Conservation (phyloP, 2,797 vertebrate species). For the Tangara arthus region DNA sequence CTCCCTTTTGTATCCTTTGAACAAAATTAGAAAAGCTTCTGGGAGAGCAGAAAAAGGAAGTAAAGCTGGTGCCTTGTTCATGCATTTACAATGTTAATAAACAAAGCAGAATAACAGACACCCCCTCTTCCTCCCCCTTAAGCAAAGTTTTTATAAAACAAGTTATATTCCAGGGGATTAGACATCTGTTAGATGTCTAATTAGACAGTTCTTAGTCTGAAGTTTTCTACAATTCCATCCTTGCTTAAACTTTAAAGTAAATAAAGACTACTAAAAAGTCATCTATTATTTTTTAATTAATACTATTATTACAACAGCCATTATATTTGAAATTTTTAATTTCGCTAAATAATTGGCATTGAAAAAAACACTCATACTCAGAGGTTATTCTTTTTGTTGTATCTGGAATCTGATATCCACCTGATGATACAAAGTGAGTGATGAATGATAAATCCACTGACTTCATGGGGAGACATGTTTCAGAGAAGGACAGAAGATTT, state of each 20-base stretch:
- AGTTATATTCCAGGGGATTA: background rate
- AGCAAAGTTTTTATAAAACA: background rate
- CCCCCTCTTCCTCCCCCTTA: rapidly evolving
- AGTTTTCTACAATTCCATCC: background rate
- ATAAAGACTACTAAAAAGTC: background rate
- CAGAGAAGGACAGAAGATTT: background rate
- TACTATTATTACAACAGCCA: background rate
- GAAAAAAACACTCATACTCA: background rate
- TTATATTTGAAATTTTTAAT: background rate
- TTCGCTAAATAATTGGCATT: background rate
- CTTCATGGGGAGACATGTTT: background rate
- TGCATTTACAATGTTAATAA: background rate
- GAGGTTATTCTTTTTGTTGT: background rate
- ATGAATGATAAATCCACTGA: background rate
- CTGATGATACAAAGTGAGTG: background rate
- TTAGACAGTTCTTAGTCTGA: background rate
- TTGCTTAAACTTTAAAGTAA: background rate
- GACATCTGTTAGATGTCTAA: background rate
- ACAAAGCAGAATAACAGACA: background rate
- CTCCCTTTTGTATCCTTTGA: background rate
- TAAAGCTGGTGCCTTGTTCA: background rate
- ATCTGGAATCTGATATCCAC: background rate
- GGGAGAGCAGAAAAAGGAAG: background rate
- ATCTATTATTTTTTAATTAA: too few relatives aligned
- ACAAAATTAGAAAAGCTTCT: background rate